These are phyloP conservation scores for Dendrolimus kikuchii DNA, from an alignment of 1,140 invertebrate genomes.

Conservation along the genomic window DNA sequence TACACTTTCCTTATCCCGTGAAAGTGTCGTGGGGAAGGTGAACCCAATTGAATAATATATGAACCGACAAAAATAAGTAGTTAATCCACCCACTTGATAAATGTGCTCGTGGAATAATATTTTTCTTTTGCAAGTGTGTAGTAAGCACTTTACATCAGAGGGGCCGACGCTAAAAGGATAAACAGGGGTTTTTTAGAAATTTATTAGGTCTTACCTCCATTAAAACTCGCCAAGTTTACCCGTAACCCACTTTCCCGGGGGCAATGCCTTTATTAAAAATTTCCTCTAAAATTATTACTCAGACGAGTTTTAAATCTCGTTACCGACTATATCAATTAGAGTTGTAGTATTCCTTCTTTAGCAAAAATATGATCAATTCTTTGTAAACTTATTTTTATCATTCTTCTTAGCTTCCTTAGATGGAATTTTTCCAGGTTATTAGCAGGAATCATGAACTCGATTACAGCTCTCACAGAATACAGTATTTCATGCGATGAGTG, in stretches of 20 bases:
- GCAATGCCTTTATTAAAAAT: not conserved
- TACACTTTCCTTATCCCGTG: conserved; percentile 1
- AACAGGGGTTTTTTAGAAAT: not conserved
- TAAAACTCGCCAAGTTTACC: conserved; percentile 1
- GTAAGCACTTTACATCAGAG: not conserved
- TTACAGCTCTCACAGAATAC: no score
- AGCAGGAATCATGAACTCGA: no score
- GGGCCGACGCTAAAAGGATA: conserved; percentile 1
- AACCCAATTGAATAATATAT: conserved; percentile 3
- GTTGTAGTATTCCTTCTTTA: no score
- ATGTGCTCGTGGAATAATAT: not conserved
- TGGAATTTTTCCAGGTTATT: no score
- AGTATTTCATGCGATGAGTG: no score
- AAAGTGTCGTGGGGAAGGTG: conserved; percentile 1
- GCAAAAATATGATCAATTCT: no score
- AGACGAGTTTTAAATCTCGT: no score
- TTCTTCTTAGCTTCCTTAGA: no score
- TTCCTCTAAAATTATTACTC: not conserved
- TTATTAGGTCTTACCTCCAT: conserved; percentile 1
- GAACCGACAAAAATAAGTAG: conserved; percentile 2
- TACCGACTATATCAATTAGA: no score
- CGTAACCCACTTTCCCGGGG: not conserved
- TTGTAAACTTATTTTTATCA: no score
- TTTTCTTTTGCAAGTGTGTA: not conserved
- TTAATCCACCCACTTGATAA: conserved; percentile 1